These are phyloP conservation scores for Melanchra persicariae DNA, from an alignment of 2,888 invertebrate genomes.

Conservation along the genomic window DNA sequence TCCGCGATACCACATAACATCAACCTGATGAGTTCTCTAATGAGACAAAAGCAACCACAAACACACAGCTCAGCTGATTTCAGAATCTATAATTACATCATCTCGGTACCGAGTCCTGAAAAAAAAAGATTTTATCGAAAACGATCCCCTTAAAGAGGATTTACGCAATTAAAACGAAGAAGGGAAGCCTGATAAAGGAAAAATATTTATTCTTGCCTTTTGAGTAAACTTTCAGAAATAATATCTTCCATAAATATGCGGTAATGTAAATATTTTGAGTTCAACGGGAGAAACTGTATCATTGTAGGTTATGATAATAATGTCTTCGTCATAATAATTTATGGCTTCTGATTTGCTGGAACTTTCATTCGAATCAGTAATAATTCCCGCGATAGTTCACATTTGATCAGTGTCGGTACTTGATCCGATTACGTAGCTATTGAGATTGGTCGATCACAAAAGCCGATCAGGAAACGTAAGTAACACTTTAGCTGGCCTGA, in stretches of 20 bases:
- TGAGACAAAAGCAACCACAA: conserved; percentile 69
- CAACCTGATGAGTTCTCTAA: conserved; percentile 54
- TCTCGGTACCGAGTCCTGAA: conserved; percentile 72
- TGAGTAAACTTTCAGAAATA: conserved; percentile 72
- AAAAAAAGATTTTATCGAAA: conserved; percentile 81
- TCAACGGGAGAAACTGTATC: conserved; percentile 19
- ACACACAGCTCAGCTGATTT: conserved; percentile 77
- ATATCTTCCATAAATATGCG: conserved; percentile 52
- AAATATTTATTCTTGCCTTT: conserved; percentile 77
- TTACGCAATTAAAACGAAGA: conserved; percentile 85
- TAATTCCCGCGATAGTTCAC: not conserved
- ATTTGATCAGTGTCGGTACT: not conserved
- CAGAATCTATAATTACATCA: conserved; percentile 78
- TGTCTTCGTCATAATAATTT: not conserved
- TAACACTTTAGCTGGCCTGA: too few species aligned
- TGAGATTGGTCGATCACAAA: too few species aligned
- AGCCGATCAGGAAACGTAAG: too few species aligned
- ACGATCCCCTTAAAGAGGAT: conserved; percentile 83
- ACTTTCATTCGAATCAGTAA: not conserved
- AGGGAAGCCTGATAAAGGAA: conserved; percentile 74
- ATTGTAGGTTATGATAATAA: conserved; percentile 14
- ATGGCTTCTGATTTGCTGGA: not conserved
- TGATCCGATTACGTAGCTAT: not conserved
- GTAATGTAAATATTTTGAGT: conserved; percentile 48
- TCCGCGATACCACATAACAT: not conserved